A percentile compares a stretch with the other conserved stretches of the same genome.
Evolutionary conservation across 2,797 vertebrate genomes (phyloP).

Genomic region (Ctenopoma kingsleyae): DNA sequence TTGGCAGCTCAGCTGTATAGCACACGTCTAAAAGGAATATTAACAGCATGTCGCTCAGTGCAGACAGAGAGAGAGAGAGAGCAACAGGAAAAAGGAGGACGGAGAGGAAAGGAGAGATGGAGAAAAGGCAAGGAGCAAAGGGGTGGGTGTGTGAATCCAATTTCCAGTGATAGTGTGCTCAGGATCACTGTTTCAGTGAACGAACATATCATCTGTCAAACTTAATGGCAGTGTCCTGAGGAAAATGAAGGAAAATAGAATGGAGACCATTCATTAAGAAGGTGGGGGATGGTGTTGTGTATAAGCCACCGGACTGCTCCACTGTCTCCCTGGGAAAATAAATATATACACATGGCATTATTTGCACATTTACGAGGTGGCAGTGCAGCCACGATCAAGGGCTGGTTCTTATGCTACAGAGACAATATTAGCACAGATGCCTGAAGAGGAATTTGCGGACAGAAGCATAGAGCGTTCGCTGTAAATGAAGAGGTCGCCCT

Average conservation of each 20-base stretch:
- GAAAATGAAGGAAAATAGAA: constrained; percentile 83
- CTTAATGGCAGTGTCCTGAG: constrained; percentile 82
- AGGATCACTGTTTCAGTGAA: constrained; percentile 81
- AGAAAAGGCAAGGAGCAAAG: constrained; percentile 44
- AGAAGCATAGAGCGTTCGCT: constrained; percentile 32
- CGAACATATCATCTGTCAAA: constrained; percentile 85
- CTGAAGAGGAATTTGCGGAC: constrained; percentile 43
- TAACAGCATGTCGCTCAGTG: constrained; percentile 74
- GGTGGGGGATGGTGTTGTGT: constrained; percentile 47
- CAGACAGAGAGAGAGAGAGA: constrained; percentile 51
- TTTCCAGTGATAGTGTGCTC: constrained; percentile 83
- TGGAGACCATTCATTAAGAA: constrained; percentile 82
- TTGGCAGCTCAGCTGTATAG: constrained; percentile 63
- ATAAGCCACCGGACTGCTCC: constrained; percentile 54
- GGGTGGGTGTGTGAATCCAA: constrained; percentile 76
- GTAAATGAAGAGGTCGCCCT: constrained; percentile 61
- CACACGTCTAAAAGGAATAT: constrained; percentile 71
- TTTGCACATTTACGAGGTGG: constrained; percentile 79
- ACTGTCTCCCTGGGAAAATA: constrained; percentile 76
- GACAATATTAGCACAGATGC: constrained; percentile 66
- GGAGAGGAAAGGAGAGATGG: constrained; percentile 46
- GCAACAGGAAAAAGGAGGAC: constrained; percentile 52
- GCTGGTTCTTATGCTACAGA: constrained; percentile 65
- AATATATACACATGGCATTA: constrained; percentile 80
- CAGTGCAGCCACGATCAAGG: constrained; percentile 62